Evolutionary conservation across 2,888 invertebrate genomes (phyloP), one percentile per base, ranked within the genome.

Genomic region (Microctonus brassicae): DNA sequence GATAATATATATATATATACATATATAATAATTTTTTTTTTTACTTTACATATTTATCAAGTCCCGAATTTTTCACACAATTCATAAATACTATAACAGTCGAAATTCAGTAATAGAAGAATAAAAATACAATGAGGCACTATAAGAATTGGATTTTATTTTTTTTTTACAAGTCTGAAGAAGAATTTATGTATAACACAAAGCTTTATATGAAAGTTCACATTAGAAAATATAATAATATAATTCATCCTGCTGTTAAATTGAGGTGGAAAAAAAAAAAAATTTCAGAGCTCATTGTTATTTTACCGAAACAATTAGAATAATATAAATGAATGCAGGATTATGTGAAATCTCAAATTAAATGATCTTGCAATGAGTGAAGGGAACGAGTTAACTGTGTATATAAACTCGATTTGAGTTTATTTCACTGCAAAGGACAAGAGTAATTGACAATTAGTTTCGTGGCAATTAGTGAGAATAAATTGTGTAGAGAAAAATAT

Each of bases 361-460:
- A 29, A 5, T 29, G 7, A 5, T 29, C 3, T 29, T 29, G 3
- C 4, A 5, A 29, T 29, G 7, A 29, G 20, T 62, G 42, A 65
- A 72, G 69, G 26, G 29, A 60, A 53, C 24, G 65, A 53, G 61
- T 53, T 53, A 58, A 66, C 47, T 2, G 22, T 22, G 24, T 20
- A 53, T 10, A 20, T 53, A 22, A 24, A 24, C 26, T 55, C 0
- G 13, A 55, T 55, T 24, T 10, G 13, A 55, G n/a, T 24, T 55
- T 55, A 55, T 55, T 24, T n/a, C 26, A 55, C 36, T 68, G 55
- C 42, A 63, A 55, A 29, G 57, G 20, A 36, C 34, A 63, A 53
- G 62, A 58, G 66, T 73, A 65, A 65, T 65, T 65, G 36, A 34
- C 65, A 65, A 55, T 65, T 65, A 65, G 29, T 55, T 52, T 55